Evolutionary conservation across 1,140 invertebrate genomes (phyloP), one percentile per base, ranked within the genome.

Genomic region (Drosophila cardini): DNA sequence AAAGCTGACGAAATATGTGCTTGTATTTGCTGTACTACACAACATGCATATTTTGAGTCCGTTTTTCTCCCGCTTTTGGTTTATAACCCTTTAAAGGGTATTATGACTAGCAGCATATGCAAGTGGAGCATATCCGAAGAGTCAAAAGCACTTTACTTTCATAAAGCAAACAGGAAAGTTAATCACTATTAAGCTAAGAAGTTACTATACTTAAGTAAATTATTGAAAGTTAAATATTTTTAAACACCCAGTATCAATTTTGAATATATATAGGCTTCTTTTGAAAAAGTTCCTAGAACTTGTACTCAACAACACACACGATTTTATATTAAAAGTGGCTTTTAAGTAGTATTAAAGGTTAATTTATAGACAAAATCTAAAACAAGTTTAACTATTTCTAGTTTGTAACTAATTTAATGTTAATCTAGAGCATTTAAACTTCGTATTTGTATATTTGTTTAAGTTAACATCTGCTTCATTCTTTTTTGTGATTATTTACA

Each of bases 401-500:
- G 5, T 48, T 48, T 71, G 48, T 56, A 30, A 45, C 11, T 45
- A 11, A 2, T 2, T 10, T 9, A 9, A 6, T 18, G 6, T 8
- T 18, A 3, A 8, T 18, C 18, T 11, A 65, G 69, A 13, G 69
- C 40, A 72, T 72, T 46, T 38, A 57, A 48, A 32, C 16, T 43
- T 57, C 69, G 53, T 57, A 10, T 42, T 26, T n/a, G 13, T 45
- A 30, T 30, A 45, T 16, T 40, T 57, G 11, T 40, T 30, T 34
- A 9, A 8, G 52, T 18, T 61, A 45, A 16, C 70, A 38, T 38
- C 60, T 38, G 42, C 61, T 70, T 42, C 38, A 18, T 72, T 76
- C 36, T 42, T 75, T 81, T 84, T 78, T 86, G 82, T 82, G 82
- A 86, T 87, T 86, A 87, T 87, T 86, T 86, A 86, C 83, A 87